Base-by-base conservation (phyloP, 1,140 invertebrate genomes). In the Zophobas morio region DNA sequence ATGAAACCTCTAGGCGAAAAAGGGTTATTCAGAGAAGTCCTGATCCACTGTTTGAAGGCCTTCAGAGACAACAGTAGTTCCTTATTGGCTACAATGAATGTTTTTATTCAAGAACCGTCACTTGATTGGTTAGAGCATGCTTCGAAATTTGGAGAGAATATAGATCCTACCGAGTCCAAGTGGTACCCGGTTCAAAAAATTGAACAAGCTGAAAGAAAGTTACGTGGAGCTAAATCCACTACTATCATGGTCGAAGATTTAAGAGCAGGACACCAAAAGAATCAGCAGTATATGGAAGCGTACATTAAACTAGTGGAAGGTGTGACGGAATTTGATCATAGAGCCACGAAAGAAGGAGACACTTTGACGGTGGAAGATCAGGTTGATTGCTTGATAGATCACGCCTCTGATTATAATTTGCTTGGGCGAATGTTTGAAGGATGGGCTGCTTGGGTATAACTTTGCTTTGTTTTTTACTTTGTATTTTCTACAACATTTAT, bases 71-170 rank as follows among this genome's bases (percentile, higher is more conserved):
- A 91, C 56, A 84, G 85, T 6, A 88, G 89, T 40, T 82, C 91
- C 0, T 85, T 96, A 2, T 76, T 93, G 0, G 90, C 91, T 49
- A 91, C 90, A 6, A 89, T 95, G 86, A 90, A 93, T 81, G 89
- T 94, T 6, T 95, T 96, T 83, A 88, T 94, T 3, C 89, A 91
- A 77, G 94, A 95, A 85, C 93, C 93, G 2, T 89, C 90, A 33
- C 76, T 94, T 1, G 89, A 94, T 82, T 95, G 94, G 93, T 80
- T 89, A 47, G 88, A 88, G 70, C 82, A 85, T 77, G 83, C 86
- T 1, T 85, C 85, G 37, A 84, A 83, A 76, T 51, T 60, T 33
- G 37, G 83, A 84, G 77, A 72, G 46, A 33, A 40, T 74, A 46
- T 46, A 40, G 56, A 75, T 20, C 8, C 40, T 6, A n/a, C 34